phyloP scores from a whole-genome alignment of 2,797 vertebrate genomes.

The Tapirus indicus region DNA sequence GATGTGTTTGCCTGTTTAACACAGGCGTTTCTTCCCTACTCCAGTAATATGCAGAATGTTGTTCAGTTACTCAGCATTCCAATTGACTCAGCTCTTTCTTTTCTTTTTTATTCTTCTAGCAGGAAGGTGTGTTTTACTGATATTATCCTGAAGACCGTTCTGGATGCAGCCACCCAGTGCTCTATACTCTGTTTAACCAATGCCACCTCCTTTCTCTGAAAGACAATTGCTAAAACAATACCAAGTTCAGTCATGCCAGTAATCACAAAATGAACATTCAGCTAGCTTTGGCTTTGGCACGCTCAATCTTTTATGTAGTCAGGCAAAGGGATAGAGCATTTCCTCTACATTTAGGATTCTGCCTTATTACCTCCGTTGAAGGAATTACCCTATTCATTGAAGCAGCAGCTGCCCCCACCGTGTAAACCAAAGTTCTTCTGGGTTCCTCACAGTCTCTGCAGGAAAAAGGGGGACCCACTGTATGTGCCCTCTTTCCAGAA shows the following conservation, averaged over 20 bases:
- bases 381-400: neutral
- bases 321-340: neutral
- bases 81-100: neutral
- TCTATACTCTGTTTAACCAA: neutral
- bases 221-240: slow-evolving; percentile 32
- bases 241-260: neutral
- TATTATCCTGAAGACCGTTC: neutral
- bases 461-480: neutral
- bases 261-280: neutral
- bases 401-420: no score
- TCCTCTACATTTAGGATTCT: neutral
- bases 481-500: neutral
- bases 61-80: slow-evolving; percentile 26
- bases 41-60: slow-evolving; percentile 46
- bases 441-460: neutral
- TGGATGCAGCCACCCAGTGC: neutral
- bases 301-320: neutral
- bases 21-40: neutral
- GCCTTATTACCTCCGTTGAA: neutral
- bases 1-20: neutral
- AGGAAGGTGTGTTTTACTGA: neutral
- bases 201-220: slow-evolving; percentile 39
- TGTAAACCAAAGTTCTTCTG: neutral
- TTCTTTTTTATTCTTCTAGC: slow-evolving; percentile 6
- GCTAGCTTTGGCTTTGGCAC: neutral